Base-by-base conservation (phyloP, 2,888 invertebrate species). In the Drosophila kanekoi region DNA sequence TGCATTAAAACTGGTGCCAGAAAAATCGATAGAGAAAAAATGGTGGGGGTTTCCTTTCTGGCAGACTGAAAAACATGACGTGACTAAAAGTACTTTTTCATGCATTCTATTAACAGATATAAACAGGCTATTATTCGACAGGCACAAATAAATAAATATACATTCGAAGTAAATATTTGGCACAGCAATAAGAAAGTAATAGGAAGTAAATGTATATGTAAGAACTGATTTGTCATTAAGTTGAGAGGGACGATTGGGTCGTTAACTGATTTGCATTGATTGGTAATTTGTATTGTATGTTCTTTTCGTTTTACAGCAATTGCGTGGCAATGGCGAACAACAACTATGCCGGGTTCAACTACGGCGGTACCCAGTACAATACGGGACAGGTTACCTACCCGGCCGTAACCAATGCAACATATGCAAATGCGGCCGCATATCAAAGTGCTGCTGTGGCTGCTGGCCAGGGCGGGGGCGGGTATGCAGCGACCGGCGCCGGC, bases 281-380 rank as follows among this genome's bases (percentile, higher is more conserved):
- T 76, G 85, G 71, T 75, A 63, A 82, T 86, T 76, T 76, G 79
- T 28, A 4, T 20, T 20, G 28, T 79, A 45, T 68, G 51, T 75
- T 53, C 37, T n/a, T 40, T 73, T 78, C 32, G 20, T 49, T 70
- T 70, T 48, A 48, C 64, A 75, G 69, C 77, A 75, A 76, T 72
- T 67, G 72, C 77, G 71, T 61, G 72, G 81, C 70, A 75, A 91
- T 91, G 91, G 89, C 91, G 48, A 89, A 97, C 93, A 97, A 97
- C 94, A 98, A 98, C 95, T 98, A 97, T 94, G 97, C 97, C 93
- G 97, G 97, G 92, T 98, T 98, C 95, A 96, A 97, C 91, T 97
- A 97, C 93, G 96, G 97, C 91, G 97, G 97, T 93, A 97, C 97
- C 91, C 97, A 97, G 94, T 97, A 97, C 93, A 96, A 95, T 82